Base-by-base conservation (phyloP, 2,888 invertebrate genomes). In the Baronia brevicornis region DNA sequence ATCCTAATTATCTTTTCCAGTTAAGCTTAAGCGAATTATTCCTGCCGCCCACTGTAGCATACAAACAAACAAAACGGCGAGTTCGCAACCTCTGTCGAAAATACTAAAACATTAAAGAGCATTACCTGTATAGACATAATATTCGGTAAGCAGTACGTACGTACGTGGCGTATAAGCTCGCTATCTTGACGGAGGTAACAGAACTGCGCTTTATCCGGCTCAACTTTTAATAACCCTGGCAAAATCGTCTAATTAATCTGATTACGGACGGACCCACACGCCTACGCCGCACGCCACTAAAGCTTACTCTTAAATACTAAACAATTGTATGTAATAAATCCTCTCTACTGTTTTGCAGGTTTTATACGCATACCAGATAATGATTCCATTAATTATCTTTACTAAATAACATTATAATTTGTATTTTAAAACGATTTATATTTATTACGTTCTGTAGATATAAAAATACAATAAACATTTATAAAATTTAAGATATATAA, bases 1-100 rank as follows among this genome's bases (percentile, higher is more conserved):
- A 80, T 82, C 80, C 82, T 80, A 84, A 84, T 84, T 82, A 82
- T 84, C 82, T 80, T 80, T 79, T 68, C 77, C 78, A 75, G 82
- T 84, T 80, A 80, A 84, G 79, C 79, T 80, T 80, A 80, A 80
- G 78, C 82, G 80, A 84, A 84, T 84, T 84, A 84, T 80, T 80
- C 69, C 66, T 62, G 75, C 66, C 72, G 74, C 78, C 82, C 80
- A 80, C 77, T 67, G 74, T 74, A 72, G 78, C 63, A 69, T 65
- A 71, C 77, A 80, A 80, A 80, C 79, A 79, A 75, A 80, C n/a
- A 80, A 77, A 67, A 72, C 60, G 62, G 65, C 41, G 72, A 79
- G 77, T 77, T 82, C 69, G 70, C 79, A 80, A 79, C 78, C 78
- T 77, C 78, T 78, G 79, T 79, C 77, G 72, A 78, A 80, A 80